Percentiles rank a stretch among this genome's conserved stretches.
These are phyloP conservation scores for Cremastobaeus sp. DNA, from an alignment of 2,888 invertebrate genomes.

Conservation along the genomic window DNA sequence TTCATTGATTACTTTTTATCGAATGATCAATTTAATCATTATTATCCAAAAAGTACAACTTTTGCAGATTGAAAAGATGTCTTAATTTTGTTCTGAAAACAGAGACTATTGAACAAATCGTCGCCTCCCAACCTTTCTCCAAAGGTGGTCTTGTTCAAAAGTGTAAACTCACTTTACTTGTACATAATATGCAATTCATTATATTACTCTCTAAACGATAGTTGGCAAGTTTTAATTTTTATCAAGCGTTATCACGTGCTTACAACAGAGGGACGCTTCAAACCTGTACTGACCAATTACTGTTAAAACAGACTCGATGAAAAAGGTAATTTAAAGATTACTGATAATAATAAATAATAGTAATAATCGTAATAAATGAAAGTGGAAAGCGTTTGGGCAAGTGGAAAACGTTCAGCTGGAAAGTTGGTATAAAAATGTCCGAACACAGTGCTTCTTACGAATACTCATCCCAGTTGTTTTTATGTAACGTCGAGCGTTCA, in stretches of 20 bases:
- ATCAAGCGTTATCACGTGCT: conserved; percentile 67
- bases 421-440: conserved; percentile 26
- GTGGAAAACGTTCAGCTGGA: conserved; percentile 22
- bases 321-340: background rate
- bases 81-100: no score
- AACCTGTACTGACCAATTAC: conserved; percentile 64
- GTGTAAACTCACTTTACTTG: conserved; percentile 72
- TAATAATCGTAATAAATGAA: background rate
- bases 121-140: conserved; percentile 68
- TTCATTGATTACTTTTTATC: background rate
- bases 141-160: conserved; percentile 71
- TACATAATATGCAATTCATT: conserved; percentile 69
- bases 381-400: conserved; percentile 41
- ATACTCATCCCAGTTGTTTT: conserved; percentile 52
- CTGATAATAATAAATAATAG: background rate
- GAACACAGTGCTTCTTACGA: conserved; percentile 57
- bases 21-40: background rate
- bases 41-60: background rate
- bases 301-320: conserved; percentile 27
- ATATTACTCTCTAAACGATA: conserved; percentile 69
- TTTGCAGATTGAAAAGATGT: no score
- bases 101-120: no score
- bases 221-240: conserved; percentile 69
- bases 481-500: conserved; percentile 19
- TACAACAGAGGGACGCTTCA: conserved; percentile 69